These are phyloP conservation scores for Struthio camelus DNA, from an alignment of 2,113 vertebrate species.

Conservation along the genomic window DNA sequence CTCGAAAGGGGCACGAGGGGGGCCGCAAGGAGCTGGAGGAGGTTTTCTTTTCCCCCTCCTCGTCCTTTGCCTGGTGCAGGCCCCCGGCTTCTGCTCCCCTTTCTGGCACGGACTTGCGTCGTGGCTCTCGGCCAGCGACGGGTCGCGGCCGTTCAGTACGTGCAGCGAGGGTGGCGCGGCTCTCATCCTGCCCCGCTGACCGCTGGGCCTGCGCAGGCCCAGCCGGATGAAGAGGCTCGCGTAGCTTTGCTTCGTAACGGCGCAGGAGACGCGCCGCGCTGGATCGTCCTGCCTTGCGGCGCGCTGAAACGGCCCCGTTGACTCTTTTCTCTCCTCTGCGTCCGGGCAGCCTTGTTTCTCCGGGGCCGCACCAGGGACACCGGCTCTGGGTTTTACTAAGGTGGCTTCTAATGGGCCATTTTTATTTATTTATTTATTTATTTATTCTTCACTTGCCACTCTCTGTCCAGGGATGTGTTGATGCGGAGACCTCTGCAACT, in stretches of 20 bases:
- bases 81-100: background rate
- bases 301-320: background rate
- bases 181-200: background rate
- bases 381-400: background rate
- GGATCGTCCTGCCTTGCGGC: background rate
- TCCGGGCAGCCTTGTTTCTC: background rate
- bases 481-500: background rate
- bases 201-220: background rate
- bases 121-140: background rate
- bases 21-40: background rate
- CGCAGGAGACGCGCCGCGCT: accelerated
- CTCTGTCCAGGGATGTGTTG: background rate
- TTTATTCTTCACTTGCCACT: background rate
- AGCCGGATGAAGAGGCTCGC: background rate
- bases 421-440: background rate
- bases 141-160: accelerated
- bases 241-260: background rate
- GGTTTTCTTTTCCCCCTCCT: accelerated
- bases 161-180: accelerated
- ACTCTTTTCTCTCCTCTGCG: background rate
- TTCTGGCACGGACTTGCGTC: background rate
- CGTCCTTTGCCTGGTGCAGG: background rate
- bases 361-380: background rate
- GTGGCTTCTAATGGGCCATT: background rate
- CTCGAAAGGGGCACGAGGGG: background rate